Base-by-base conservation (phyloP, 2,888 invertebrate species). In the Gortyna flavago region DNA sequence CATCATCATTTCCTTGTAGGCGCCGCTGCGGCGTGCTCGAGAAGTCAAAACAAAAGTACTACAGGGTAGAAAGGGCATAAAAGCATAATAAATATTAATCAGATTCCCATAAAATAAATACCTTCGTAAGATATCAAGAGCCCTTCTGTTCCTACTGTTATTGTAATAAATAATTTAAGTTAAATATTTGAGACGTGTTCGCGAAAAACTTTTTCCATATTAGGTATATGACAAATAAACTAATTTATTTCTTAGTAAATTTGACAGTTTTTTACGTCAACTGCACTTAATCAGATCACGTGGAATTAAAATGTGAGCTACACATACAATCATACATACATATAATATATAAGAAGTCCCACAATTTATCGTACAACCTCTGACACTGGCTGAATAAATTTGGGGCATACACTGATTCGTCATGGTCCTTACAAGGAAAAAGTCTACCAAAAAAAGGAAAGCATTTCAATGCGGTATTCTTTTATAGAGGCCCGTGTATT, bases 1-100 rank as follows among this genome's bases (percentile, higher is more conserved):
- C 85, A 91, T 95, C 95, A 94, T 93, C 94, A 93, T 83, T 93
- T 85, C 90, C 90, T 91, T 89, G 90, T 88, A 83, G 94, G 93
- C 94, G 94, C 93, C 93, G 91, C 87, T 83, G 77, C 86, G 91
- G 87, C 92, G 92, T 90, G 89, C 85, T 88, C 83, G 88, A 87
- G 88, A 93, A 93, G 85, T 90, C 92, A 93, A 91, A 94, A 94
- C 93, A 94, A 92, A 91, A 87, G 87, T 85, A 87, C 86, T 84
- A 83, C 76, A 88, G 90, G 85, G 89, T 86, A 89, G 78, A 44
- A 82, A 87, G 87, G 90, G 85, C 81, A 81, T 57, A 79, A 66
- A 57, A 66, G 41, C 54, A 80, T 72, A 65, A 84, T 84, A 80
- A 72, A 84, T 84, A 69, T 41, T 25, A 75, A 80, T 79, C 1